phyloP scores from a whole-genome alignment of 1,140 invertebrate species.

The Zaprionus capensis region DNA sequence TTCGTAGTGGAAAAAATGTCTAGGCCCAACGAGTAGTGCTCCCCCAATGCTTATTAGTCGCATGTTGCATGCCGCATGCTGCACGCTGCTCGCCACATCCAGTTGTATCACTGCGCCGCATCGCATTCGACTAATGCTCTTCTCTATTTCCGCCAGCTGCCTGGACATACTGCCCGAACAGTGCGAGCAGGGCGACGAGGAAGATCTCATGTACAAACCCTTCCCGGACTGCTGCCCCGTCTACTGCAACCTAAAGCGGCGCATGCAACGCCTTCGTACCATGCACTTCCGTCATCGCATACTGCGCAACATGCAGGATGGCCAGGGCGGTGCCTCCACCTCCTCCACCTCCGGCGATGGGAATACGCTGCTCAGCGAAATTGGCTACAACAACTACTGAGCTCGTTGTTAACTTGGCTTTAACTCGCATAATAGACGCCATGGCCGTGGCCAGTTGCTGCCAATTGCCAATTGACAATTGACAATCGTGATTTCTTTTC shows the following conservation, averaged over 20 bases:
- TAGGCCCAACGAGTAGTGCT: constrained; percentile 83
- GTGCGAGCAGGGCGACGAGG: constrained; percentile 81
- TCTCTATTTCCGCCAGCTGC: constrained; percentile 62
- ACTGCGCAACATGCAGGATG: constrained; percentile 72
- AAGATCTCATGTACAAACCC: constrained; percentile 82
- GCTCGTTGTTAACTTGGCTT: constrained; percentile 39
- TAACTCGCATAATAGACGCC: constrained; percentile 16
- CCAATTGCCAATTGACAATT: constrained; percentile 21
- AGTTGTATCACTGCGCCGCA: neutral
- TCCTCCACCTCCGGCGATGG: constrained; percentile 31
- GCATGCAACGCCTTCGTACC: constrained; percentile 77
- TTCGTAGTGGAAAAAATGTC: constrained; percentile 84
- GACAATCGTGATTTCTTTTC: constrained; percentile 13
- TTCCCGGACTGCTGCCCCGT: constrained; percentile 82
- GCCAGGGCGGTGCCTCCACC: constrained; percentile 46
- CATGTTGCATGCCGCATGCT: constrained; percentile 20
- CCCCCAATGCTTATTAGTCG: constrained; percentile 51
- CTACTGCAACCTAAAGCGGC: constrained; percentile 80
- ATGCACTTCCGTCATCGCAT: constrained; percentile 80
- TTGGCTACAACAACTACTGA: constrained; percentile 75
- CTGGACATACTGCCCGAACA: constrained; percentile 82
- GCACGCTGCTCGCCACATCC: neutral
- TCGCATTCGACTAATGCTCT: constrained; percentile 49
- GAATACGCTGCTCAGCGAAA: constrained; percentile 66
- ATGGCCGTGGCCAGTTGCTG: neutral